Conservation (phyloP, 2,888 invertebrate genomes). For the Phoronis australis region DNA sequence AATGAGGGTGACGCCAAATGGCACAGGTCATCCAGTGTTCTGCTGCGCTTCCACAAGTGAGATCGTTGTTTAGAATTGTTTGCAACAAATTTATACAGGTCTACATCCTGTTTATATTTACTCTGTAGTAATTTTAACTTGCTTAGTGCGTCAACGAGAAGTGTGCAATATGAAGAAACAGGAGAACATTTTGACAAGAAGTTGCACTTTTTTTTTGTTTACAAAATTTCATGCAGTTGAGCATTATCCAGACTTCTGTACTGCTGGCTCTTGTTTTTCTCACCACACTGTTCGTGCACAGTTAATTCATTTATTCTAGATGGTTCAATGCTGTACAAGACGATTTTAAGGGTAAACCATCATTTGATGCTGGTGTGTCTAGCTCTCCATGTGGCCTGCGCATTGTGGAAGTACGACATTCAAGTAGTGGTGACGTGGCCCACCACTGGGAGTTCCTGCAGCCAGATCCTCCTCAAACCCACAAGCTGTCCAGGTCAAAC, state of each 20-base stretch:
- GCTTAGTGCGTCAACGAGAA: too few relatives aligned
- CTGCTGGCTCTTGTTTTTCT: background rate
- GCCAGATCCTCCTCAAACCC: constrained; percentile 33
- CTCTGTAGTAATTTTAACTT: too few relatives aligned
- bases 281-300: background rate
- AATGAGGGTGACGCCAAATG: constrained; percentile 50
- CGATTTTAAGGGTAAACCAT: background rate
- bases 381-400: constrained; percentile 34
- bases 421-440: constrained; percentile 44
- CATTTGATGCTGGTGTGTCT: too few relatives aligned
- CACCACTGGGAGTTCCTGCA: constrained; percentile 49
- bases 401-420: constrained; percentile 41
- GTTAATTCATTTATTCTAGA: background rate
- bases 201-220: too few relatives aligned
- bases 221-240: background rate
- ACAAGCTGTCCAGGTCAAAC: constrained; percentile 25
- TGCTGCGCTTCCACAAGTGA: constrained; percentile 44
- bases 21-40: constrained; percentile 46
- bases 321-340: constrained; percentile 1
- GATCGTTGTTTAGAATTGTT: too few relatives aligned
- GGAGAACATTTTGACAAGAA: too few relatives aligned
- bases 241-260: background rate
- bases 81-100: too few relatives aligned
- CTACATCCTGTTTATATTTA: too few relatives aligned
- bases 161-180: too few relatives aligned